Percentiles rank a stretch among this genome's conserved stretches.
Conservation (phyloP, 2,797 vertebrate genomes). For the Pagetopsis macropterus region DNA sequence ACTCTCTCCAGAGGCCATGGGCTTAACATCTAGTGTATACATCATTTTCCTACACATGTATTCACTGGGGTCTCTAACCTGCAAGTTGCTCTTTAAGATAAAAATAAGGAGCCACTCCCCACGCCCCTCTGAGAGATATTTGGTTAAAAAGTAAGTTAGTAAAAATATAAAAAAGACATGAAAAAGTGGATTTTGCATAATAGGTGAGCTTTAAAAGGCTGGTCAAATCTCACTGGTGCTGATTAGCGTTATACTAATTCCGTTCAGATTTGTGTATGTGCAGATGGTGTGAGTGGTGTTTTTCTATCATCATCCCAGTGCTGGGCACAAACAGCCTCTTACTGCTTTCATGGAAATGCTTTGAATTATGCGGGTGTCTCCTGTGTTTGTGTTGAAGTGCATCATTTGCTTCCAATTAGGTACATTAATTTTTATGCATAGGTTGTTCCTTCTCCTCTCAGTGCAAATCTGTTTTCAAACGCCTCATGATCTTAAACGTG, state of each 20-base stretch:
- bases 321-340: slow-evolving; percentile 33
- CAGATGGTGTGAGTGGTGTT: slow-evolving; percentile 12
- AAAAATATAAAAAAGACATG: too few species aligned
- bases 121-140: too few species aligned
- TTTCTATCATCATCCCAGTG: slow-evolving; percentile 32
- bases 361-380: background rate
- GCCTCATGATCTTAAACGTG: slow-evolving; percentile 2
- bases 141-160: too few species aligned
- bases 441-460: background rate
- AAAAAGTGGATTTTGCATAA: too few species aligned
- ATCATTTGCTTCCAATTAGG: background rate
- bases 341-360: slow-evolving; percentile 16
- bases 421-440: background rate
- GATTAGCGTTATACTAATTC: slow-evolving; percentile 2
- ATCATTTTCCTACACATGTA: too few species aligned
- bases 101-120: too few species aligned
- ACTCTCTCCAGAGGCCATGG: too few species aligned
- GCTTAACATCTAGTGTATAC: too few species aligned
- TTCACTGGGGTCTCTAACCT: too few species aligned
- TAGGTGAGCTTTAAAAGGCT: slow-evolving; percentile 7
- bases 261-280: slow-evolving; percentile 27
- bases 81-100: too few species aligned
- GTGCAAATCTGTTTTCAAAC: slow-evolving; percentile 14
- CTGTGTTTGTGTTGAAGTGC: background rate
- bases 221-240: slow-evolving; percentile 13